These are phyloP conservation scores for Oreotrochilus melanogaster DNA, from an alignment of 2,113 vertebrate genomes.

Conservation along the genomic window DNA sequence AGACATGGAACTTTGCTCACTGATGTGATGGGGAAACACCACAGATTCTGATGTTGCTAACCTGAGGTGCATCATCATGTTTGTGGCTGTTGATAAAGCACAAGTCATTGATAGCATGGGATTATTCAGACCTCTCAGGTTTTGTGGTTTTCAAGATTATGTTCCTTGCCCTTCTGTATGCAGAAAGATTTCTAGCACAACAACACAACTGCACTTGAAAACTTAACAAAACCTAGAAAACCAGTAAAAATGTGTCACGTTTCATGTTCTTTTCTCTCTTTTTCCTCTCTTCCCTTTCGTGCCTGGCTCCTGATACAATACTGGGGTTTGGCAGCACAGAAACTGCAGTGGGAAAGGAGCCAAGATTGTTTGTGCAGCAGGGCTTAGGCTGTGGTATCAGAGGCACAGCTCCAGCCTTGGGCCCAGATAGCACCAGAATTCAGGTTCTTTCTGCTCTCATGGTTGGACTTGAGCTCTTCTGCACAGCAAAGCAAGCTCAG, in stretches of 20 bases:
- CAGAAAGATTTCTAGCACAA: background rate
- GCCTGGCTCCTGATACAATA: background rate
- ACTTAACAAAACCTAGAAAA: background rate
- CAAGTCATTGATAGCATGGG: background rate
- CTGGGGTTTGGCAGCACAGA: background rate
- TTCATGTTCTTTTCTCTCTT: background rate
- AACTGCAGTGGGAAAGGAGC: background rate
- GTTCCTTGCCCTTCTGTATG: background rate
- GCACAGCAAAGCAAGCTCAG: background rate
- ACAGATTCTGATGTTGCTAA: background rate
- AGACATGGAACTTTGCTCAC: background rate
- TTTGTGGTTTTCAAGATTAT: background rate
- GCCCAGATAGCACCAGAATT: background rate
- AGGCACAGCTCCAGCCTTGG: background rate
- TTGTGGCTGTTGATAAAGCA: background rate
- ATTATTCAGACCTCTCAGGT: background rate
- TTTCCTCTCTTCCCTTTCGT: background rate
- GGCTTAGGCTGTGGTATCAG: background rate
- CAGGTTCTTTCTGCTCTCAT: fast-evolving
- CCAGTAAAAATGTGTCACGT: fast-evolving
- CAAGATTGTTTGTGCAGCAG: background rate
- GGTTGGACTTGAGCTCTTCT: background rate
- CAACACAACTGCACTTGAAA: background rate
- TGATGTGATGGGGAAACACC: background rate
- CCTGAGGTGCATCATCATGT: background rate